Percentiles rank a stretch among this genome's conserved stretches.
phyloP scores from a whole-genome alignment of 2,888 invertebrate genomes.

The Dolomedes plantarius region DNA sequence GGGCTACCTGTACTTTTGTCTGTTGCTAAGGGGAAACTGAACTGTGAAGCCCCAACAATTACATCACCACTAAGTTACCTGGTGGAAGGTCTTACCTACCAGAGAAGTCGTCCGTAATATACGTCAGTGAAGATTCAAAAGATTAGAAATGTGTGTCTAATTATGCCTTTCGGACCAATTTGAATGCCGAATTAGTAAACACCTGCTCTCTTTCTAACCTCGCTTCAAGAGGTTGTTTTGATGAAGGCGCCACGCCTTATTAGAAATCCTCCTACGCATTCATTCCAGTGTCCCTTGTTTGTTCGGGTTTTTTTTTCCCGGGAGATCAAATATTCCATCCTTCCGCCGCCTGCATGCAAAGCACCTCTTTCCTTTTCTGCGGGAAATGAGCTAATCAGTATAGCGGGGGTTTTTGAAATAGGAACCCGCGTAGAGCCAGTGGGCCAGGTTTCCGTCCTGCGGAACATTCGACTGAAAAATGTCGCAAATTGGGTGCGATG shows the following conservation, averaged over 20 bases:
- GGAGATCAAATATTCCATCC: neutral
- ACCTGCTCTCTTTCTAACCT: no score
- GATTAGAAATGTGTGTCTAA: no score
- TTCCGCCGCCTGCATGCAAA: neutral
- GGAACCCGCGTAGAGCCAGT: neutral
- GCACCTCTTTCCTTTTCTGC: neutral
- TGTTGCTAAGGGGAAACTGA: no score
- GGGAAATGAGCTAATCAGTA: neutral
- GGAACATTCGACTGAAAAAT: neutral
- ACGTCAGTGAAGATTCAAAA: no score
- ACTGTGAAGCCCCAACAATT: no score
- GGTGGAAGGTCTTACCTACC: no score
- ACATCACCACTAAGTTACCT: no score
- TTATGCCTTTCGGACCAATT: no score
- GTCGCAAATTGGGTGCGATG: neutral
- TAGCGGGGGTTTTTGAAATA: neutral
- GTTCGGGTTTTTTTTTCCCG: no score
- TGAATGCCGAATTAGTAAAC: no score
- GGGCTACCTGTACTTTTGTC: no score
- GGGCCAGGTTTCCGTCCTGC: neutral
- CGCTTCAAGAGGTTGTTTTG: neutral
- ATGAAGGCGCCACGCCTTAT: neutral
- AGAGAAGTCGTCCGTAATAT: no score
- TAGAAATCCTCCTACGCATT: neutral
- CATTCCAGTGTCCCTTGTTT: neutral